phyloP scores from a whole-genome alignment of 1,140 invertebrate genomes.

The Drosophila repleta region DNA sequence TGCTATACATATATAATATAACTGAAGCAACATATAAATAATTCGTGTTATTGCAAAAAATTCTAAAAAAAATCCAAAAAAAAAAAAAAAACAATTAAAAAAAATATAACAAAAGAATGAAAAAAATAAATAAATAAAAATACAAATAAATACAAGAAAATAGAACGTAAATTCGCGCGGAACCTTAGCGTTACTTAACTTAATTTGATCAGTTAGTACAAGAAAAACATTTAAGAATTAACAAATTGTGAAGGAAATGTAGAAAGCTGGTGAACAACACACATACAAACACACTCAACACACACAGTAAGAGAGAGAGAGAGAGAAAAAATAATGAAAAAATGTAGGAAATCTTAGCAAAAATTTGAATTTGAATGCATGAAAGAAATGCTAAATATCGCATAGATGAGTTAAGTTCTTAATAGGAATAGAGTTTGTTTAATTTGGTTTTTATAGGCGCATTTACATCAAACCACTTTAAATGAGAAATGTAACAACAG shows the following conservation, averaged over 20 bases:
- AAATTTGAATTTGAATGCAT: constrained; percentile 60
- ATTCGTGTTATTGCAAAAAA: constrained; percentile 59
- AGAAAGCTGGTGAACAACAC: constrained; percentile 66
- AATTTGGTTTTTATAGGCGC: constrained; percentile 58
- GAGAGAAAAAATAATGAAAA: constrained; percentile 20
- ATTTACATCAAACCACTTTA: constrained; percentile 54
- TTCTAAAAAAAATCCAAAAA: constrained; percentile 32
- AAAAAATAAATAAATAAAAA: constrained; percentile 42
- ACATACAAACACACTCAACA: constrained; percentile 14
- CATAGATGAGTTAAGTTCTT: constrained; percentile 43
- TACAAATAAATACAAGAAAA: constrained; percentile 48
- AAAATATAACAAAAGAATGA: constrained; percentile 40
- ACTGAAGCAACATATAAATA: constrained; percentile 39
- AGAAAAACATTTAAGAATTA: constrained; percentile 29
- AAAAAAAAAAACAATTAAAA: constrained; percentile 19
- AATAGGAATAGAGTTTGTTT: constrained; percentile 49
- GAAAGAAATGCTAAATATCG: constrained; percentile 39
- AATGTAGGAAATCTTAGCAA: constrained; percentile 57
- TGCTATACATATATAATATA: constrained; percentile 33
- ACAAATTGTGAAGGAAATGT: constrained; percentile 41
- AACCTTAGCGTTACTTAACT: constrained; percentile 54
- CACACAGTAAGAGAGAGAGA: constrained; percentile 9
- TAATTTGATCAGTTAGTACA: constrained; percentile 56
- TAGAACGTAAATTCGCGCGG: constrained; percentile 62
- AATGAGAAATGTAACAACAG: constrained; percentile 41